Conservation (phyloP, 2,888 invertebrate genomes). For the Sinhomidia bicolor region DNA sequence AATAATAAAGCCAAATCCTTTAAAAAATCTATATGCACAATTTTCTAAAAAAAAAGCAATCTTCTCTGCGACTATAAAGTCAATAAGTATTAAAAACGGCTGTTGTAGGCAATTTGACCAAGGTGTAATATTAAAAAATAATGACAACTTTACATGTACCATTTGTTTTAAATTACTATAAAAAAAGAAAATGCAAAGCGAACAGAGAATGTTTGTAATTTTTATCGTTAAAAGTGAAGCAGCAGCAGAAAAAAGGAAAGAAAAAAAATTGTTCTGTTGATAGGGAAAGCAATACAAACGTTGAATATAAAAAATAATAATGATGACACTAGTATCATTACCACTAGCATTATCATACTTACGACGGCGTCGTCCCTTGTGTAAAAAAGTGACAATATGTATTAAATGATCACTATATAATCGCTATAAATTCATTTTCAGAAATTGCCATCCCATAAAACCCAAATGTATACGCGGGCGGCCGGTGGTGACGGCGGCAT, state of each 20-base stretch:
- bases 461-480: background rate
- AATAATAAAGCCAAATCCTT: background rate
- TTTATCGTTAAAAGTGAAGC: constrained; percentile 1
- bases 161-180: constrained; percentile 23
- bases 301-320: constrained; percentile 50
- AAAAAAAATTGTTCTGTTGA: background rate
- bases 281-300: background rate
- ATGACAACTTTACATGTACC: background rate
- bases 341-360: constrained; percentile 61
- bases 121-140: constrained; percentile 23
- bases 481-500: too few relatives aligned
- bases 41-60: too few relatives aligned
- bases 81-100: background rate
- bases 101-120: background rate
- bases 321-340: constrained; percentile 72
- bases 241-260: background rate
- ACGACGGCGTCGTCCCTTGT: constrained; percentile 43
- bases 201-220: background rate
- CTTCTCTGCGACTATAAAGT: too few relatives aligned
- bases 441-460: constrained; percentile 4
- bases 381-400: constrained; percentile 56
- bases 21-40: too few relatives aligned
- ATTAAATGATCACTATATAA: constrained; percentile 44
- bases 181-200: background rate
- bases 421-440: background rate